phyloP scores from a whole-genome alignment of 2,888 invertebrate genomes.

The Sesia apiformis region DNA sequence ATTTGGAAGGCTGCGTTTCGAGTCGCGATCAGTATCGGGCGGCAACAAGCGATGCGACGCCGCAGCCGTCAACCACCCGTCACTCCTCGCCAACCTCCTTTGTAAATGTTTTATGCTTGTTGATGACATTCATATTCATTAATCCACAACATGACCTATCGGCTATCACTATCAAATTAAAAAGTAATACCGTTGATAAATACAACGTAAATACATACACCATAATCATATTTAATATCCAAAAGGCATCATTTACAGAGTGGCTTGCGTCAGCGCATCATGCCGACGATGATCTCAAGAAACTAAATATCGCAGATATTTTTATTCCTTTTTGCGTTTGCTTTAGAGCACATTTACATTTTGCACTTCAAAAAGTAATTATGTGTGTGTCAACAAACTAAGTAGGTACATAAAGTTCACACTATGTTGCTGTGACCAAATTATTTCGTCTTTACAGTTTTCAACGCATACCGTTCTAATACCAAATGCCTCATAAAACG shows the following conservation, averaged over 20 bases:
- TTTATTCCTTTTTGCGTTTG: too few relatives aligned
- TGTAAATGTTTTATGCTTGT: constrained; percentile 23
- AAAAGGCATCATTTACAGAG: too few relatives aligned
- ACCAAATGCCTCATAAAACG: constrained; percentile 60
- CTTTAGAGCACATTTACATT: too few relatives aligned
- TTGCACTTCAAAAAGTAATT: too few relatives aligned
- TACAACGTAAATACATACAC: too few relatives aligned
- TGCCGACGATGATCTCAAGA: constrained; percentile 10
- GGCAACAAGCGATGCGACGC: constrained; percentile 27
- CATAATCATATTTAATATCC: too few relatives aligned
- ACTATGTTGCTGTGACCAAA: constrained; percentile 23
- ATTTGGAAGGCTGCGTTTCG: constrained; percentile 70
- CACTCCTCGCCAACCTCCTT: constrained; percentile 37
- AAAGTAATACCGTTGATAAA: too few relatives aligned
- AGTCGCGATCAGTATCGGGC: constrained; percentile 59
- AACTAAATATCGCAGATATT: constrained; percentile 5
- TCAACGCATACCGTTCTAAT: constrained; percentile 50
- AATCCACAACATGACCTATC: too few relatives aligned
- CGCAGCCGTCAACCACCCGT: constrained; percentile 39
- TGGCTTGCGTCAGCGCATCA: constrained; percentile 10
- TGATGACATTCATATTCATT: background rate
- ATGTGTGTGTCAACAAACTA: background rate
- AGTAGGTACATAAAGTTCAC: background rate
- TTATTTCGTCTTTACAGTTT: constrained; percentile 30
- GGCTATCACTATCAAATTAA: too few relatives aligned